Evolutionary conservation across 2,113 vertebrate genomes (phyloP), one percentile per base, ranked within the genome.

Genomic region (Lota lota): DNA sequence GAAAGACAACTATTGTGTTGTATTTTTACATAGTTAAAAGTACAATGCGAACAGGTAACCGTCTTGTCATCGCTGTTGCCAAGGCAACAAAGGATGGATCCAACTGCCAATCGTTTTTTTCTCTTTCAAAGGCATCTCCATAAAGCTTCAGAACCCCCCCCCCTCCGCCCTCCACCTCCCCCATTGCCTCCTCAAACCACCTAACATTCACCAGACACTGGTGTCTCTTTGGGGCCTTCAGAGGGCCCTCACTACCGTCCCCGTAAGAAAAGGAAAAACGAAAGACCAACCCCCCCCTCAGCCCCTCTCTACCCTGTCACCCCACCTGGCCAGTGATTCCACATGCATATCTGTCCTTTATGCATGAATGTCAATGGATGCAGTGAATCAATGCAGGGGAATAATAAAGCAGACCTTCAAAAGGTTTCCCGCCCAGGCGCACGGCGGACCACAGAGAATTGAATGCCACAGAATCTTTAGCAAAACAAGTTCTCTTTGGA

Each of bases 361-460:
- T 87, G 73, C 78, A 81, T 88, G 82, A 88, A 88, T 89, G 83
- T 87, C 80, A 89, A 81, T 83, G 76, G 72, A 87, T 80, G 79
- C 80, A 79, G 69, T 72, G 75, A 83, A 81, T 86, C 84, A 83
- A 74, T 86, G 78, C 76, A 78, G 67, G 64, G 72, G 80, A 83
- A 84, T 75, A 83, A 75, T 80, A 85, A 85, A 81, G 80, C 54
- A 75, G 64, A 58, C 66, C 77, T 82, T 81, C 71, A 16, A 61
- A 22, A 40, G 72, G 64, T 71, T 77, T 69, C 56, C 71, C 70
- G 68, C 76, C 69, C 74, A 64, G 60, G 74, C 50, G 76, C 72
- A 56, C 21, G 24, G 75, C 62, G 51, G 67, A 67, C 47, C 12
- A 22, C 57, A 66, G 53, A 77, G 67, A 73, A 69, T 8, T 71